Base-by-base conservation (phyloP, 2,113 vertebrate genomes). In the Sceloporus undulatus region DNA sequence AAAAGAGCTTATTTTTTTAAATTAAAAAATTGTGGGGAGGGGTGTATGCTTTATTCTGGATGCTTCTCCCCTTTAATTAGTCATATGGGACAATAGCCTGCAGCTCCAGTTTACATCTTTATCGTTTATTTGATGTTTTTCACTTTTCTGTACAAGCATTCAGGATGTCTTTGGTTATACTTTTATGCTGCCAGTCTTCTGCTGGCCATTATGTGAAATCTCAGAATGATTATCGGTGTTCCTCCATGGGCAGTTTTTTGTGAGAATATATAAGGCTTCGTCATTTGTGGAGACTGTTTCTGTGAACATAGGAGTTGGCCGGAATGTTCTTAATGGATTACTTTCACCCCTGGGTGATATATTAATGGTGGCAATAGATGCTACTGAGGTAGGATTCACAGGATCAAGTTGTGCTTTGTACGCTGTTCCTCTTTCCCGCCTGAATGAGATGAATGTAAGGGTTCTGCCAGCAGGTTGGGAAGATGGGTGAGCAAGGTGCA, bases 1-100 rank as follows among this genome's bases (percentile, higher is more conserved):
- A 73, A 80, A 81, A 81, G 77, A 80, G 54, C 23, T 66, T 87
- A 29, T 34, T 48, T 16, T 16, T 87, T 62, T 87, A 73, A 87
- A n/a, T 81, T 73, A 29, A 74, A 29, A 14, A 70, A 5, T 9
- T 25, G 25, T 27, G 25, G 9, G 9, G 14, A 42, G 65, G 2
- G 19, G 38, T 68, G 19, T 66, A 71, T 19, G 25, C 52, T 56
- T 56, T 18, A 16, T 27, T 79, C 65, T 52, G 48, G 66, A 80
- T 79, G 48, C 65, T 42, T 80, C 75, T 56, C 23, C 23, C 48
- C 52, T 66, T 80, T 79, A 71, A 71, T 84, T 84, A 86, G 65
- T 18, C 21, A 56, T 70, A 14, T 86, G 48, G 23, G 65, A 40
- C 56, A 56, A 9, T 27, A 27, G 40, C 25, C n/a, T 52, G 21